A percentile compares a stretch with the other conserved stretches of the same genome.
phyloP scores from a whole-genome alignment of 2,888 invertebrate species.

The Eurytoma adleriae region DNA sequence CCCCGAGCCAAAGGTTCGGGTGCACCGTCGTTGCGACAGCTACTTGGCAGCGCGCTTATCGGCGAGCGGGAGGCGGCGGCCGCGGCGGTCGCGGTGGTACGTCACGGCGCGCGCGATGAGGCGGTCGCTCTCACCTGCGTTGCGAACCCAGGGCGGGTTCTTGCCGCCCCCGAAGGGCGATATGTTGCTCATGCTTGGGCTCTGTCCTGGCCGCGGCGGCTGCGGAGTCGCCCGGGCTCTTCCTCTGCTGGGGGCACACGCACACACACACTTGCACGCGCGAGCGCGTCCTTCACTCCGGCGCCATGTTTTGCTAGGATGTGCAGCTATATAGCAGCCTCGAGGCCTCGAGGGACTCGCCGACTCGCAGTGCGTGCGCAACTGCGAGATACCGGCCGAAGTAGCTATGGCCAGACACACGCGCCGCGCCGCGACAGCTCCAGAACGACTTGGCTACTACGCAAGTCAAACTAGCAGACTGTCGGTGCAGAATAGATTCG shows the following conservation, averaged over 20 bases:
- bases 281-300: slow-evolving; percentile 69
- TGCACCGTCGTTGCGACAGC: slow-evolving; percentile 8
- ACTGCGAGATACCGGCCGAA: neutral
- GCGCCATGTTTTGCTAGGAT: slow-evolving; percentile 67
- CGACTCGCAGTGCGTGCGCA: neutral
- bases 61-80: neutral
- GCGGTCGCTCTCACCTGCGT: slow-evolving; percentile 74
- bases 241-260: neutral
- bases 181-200: slow-evolving; percentile 76
- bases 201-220: neutral
- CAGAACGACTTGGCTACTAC: too few relatives aligned
- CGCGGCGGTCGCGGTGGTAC: neutral
- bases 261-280: slow-evolving; percentile 45
- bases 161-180: slow-evolving; percentile 82
- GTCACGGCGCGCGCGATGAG: neutral
- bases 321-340: neutral
- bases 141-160: slow-evolving; percentile 90
- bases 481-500: too few relatives aligned
- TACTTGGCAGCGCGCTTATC: slow-evolving; percentile 28
- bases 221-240: neutral
- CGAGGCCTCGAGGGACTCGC: too few relatives aligned
- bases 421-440: neutral
- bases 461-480: too few relatives aligned
- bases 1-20: neutral
- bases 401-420: neutral